phyloP scores from a whole-genome alignment of 2,797 vertebrate species.

The Poliocrania exsul region DNA sequence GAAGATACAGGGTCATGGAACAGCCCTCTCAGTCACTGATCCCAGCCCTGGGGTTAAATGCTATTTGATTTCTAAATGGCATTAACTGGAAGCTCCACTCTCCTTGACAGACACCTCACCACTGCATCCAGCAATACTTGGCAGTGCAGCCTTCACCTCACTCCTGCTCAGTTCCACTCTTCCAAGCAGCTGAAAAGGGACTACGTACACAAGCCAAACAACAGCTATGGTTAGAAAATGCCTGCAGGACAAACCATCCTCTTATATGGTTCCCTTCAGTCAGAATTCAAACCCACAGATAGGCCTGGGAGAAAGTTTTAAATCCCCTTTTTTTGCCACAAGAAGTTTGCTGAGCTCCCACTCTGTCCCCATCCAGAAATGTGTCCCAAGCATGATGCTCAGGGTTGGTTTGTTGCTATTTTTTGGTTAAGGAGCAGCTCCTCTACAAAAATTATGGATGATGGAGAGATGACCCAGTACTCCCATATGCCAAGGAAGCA shows the following conservation, averaged over 20 bases:
- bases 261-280: neutral
- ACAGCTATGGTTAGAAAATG: neutral
- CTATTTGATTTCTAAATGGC: neutral
- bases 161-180: neutral
- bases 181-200: neutral
- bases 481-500: neutral
- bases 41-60: neutral
- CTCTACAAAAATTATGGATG: neutral
- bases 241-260: neutral
- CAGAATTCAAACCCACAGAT: neutral
- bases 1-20: neutral
- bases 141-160: neutral
- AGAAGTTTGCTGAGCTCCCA: neutral
- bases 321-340: neutral
- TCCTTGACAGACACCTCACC: neutral
- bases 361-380: neutral
- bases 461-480: neutral
- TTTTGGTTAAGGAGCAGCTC: neutral
- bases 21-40: neutral
- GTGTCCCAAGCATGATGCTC: rapidly evolving
- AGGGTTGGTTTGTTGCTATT: neutral
- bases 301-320: neutral
- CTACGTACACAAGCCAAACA: neutral
- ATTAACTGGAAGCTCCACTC: neutral
- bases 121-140: neutral